Conservation (phyloP, 2,888 invertebrate species). For the Chaetogeoica ovagalla region DNA sequence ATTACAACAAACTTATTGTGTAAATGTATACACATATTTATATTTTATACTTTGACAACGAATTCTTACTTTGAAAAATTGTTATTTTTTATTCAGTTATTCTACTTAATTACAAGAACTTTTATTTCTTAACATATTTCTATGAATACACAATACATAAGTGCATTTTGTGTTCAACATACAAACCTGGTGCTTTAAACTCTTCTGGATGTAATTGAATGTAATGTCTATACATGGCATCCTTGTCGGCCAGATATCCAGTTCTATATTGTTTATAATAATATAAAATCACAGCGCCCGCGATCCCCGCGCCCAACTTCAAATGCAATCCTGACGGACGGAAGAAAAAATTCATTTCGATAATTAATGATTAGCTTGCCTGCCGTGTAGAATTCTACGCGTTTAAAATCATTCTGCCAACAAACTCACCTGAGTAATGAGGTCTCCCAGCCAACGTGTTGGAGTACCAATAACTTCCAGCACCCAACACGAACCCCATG, state of each 20-base stretch:
- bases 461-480: neutral
- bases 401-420: too few species aligned
- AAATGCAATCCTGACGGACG: constrained; percentile 17
- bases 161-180: neutral
- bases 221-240: constrained; percentile 52
- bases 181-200: constrained; percentile 50
- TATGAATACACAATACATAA: too few species aligned
- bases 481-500: constrained; percentile 32
- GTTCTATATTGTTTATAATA: constrained; percentile 31
- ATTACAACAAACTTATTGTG: too few species aligned
- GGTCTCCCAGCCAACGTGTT: constrained; percentile 23
- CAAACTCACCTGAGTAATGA: constrained; percentile 9
- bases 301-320: constrained; percentile 23
- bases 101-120: too few species aligned
- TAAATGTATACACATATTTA: too few species aligned
- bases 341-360: neutral
- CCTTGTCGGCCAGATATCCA: constrained; percentile 45
- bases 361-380: neutral
- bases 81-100: too few species aligned
- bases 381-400: neutral
- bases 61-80: too few species aligned
- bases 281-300: constrained; percentile 4
- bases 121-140: too few species aligned
- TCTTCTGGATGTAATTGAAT: constrained; percentile 50
- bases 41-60: too few species aligned